These are phyloP conservation scores for Hermaeophaga mercurialis DNA, from an alignment of 2,888 invertebrate genomes.

Conservation along the genomic window DNA sequence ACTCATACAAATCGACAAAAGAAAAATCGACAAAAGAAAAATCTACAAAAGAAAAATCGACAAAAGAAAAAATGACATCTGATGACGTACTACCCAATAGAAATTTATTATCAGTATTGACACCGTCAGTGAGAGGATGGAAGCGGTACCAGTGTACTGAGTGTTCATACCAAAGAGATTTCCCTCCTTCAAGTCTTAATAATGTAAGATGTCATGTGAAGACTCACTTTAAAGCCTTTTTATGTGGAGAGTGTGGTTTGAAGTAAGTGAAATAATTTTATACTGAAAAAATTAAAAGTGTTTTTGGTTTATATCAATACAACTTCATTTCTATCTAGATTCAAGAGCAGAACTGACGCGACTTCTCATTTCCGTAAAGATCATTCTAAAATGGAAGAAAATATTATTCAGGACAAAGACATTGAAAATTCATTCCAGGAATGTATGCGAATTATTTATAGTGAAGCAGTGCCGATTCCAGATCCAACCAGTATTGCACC, in stretches of 20 bases:
- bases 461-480: constrained; percentile 14
- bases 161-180: constrained; percentile 51
- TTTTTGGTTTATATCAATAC: too few species aligned
- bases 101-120: constrained; percentile 33
- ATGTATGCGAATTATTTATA: constrained; percentile 23
- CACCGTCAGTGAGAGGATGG: constrained; percentile 17
- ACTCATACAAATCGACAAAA: neutral
- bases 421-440: constrained; percentile 28
- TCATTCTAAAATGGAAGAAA: constrained; percentile 27
- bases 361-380: constrained; percentile 29
- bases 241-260: constrained; percentile 55
- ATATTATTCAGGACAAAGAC: constrained; percentile 19
- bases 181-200: constrained; percentile 39
- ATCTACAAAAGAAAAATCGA: neutral
- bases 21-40: constrained; percentile 4
- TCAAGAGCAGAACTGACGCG: constrained; percentile 28
- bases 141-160: constrained; percentile 54
- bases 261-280: constrained; percentile 21
- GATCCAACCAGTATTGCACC: neutral
- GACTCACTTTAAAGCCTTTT: constrained; percentile 55
- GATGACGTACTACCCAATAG: neutral
- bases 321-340: constrained; percentile 28
- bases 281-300: neutral
- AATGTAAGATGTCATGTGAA: constrained; percentile 56
- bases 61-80: neutral